Conservation (phyloP, 2,113 vertebrate genomes). For the Calonectris borealis region DNA sequence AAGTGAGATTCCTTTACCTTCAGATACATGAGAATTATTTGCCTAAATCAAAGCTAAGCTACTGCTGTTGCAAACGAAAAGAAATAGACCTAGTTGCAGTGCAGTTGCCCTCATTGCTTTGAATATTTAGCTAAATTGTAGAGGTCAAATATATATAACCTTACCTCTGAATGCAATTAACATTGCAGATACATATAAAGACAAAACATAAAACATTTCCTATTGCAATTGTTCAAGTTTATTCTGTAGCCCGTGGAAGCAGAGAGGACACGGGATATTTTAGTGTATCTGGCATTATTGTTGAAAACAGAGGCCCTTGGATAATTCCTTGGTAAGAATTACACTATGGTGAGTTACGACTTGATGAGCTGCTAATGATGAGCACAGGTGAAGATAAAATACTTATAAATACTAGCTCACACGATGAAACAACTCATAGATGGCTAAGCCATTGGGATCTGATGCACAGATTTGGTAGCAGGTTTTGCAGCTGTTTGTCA, state of each 20-base stretch:
- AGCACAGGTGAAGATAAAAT: not conserved
- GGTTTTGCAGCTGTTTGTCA: not conserved
- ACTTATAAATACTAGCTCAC: not conserved
- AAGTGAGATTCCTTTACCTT: not conserved
- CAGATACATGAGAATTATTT: not conserved
- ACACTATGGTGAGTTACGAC: not conserved
- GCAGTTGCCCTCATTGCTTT: not conserved
- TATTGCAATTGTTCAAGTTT: not conserved
- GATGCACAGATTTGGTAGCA: not conserved
- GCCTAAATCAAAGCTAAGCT: not conserved
- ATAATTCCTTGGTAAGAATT: not conserved
- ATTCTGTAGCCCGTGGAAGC: not conserved
- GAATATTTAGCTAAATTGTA: not conserved
- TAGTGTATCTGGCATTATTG: not conserved
- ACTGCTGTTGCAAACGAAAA: not conserved
- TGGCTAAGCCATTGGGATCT: not conserved
- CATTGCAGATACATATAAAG: not conserved
- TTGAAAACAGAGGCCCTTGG: not conserved
- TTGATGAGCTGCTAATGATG: not conserved
- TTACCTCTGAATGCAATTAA: not conserved
- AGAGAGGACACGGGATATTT: not conserved
- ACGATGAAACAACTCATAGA: not conserved
- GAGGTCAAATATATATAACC: not conserved
- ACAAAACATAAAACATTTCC: not conserved
- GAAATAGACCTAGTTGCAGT: not conserved